Evolutionary conservation across 2,113 vertebrate species (phyloP).

Genomic region (Albula glossodonta): DNA sequence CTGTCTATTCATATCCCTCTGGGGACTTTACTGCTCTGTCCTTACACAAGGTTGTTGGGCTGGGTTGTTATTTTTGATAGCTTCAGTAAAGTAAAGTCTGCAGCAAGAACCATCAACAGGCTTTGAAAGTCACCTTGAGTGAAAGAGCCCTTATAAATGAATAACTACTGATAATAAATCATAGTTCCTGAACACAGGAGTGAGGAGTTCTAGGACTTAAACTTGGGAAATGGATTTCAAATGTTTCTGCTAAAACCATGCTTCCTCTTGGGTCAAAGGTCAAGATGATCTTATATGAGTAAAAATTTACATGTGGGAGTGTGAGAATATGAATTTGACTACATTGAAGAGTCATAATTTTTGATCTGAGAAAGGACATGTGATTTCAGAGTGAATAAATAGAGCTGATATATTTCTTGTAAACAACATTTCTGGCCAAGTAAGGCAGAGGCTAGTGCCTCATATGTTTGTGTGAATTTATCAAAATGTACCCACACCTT

Average conservation of each 20-base stretch:
- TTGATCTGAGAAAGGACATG: too few species aligned
- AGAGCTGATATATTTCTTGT: too few species aligned
- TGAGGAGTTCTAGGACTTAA: neutral
- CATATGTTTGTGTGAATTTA: too few species aligned
- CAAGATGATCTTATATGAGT: too few species aligned
- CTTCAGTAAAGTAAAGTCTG: conserved; percentile 4
- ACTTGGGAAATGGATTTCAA: neutral
- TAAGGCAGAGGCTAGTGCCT: too few species aligned
- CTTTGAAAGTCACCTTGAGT: conserved; percentile 18
- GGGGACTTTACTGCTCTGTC: neutral
- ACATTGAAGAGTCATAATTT: too few species aligned
- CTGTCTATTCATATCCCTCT: neutral
- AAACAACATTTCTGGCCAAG: too few species aligned
- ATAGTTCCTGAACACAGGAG: neutral
- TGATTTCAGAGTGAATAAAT: too few species aligned
- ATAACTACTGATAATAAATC: conserved; percentile 15
- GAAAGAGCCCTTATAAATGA: conserved; percentile 12
- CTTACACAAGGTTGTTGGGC: conserved; percentile 5
- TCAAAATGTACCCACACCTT: too few species aligned
- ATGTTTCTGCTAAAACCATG: neutral
- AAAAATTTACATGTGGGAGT: too few species aligned
- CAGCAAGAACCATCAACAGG: conserved; percentile 2
- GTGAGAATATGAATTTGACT: too few species aligned
- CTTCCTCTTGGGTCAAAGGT: too few species aligned
- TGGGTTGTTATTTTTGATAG: conserved; percentile 15